These are phyloP conservation scores for Vidua macroura DNA, from an alignment of 2,113 vertebrate species.

Conservation along the genomic window DNA sequence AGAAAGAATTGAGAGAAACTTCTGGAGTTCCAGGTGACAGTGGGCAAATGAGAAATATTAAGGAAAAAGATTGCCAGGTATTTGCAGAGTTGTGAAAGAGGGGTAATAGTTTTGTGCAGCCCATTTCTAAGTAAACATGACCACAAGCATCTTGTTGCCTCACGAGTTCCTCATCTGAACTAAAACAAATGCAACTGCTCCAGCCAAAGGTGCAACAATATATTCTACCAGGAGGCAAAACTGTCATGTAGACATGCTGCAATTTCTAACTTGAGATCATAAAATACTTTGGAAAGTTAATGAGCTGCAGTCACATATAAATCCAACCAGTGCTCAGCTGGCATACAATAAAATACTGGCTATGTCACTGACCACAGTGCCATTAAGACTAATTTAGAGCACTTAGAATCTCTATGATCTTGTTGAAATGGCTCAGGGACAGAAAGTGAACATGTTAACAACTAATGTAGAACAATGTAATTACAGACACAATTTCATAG, in stretches of 20 bases:
- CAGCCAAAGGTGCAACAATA: neutral
- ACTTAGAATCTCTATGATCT: conserved; percentile 8
- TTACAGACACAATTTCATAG: neutral
- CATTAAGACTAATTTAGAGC: conserved; percentile 52
- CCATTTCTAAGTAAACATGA: neutral
- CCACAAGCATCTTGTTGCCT: neutral
- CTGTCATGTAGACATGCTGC: neutral
- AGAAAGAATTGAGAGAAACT: neutral
- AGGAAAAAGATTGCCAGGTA: neutral
- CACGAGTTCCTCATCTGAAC: neutral
- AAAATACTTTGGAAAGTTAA: conserved; percentile 54
- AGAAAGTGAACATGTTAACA: conserved; percentile 47
- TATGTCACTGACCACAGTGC: conserved; percentile 28
- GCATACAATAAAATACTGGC: conserved; percentile 35
- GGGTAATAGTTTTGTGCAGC: neutral
- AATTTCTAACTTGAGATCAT: conserved; percentile 38
- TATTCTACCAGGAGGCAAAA: neutral
- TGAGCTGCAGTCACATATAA: conserved; percentile 52
- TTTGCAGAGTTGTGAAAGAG: neutral
- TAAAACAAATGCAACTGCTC: neutral
- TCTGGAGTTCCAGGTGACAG: neutral
- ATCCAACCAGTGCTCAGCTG: conserved; percentile 23
- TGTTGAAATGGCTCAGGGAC: conserved; percentile 24
- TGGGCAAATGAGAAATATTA: neutral
- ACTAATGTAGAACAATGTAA: conserved; percentile 7